phyloP scores from a whole-genome alignment of 2,797 vertebrate species.

The Tragelaphus oryx region DNA sequence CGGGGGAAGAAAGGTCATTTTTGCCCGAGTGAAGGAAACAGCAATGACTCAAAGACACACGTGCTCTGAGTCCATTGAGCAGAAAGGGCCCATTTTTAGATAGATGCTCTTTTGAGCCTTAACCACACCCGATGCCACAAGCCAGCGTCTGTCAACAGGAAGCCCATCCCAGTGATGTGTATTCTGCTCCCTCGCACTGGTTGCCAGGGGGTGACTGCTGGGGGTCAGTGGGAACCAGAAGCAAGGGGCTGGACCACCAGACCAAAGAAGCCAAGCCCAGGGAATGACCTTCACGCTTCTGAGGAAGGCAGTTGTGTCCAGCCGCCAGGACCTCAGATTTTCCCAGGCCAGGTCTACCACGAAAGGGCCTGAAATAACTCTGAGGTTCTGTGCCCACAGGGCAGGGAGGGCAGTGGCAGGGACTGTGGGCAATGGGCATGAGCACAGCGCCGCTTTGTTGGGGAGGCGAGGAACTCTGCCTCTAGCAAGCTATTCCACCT shows the following conservation, averaged over 20 bases:
- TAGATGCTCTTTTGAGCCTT: conserved; percentile 29
- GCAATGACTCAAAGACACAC: conserved; percentile 22
- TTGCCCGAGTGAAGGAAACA: not conserved
- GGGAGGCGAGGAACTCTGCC: not conserved
- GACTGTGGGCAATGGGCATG: not conserved
- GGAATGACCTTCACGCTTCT: conserved; percentile 53
- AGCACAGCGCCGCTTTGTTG: conserved; percentile 11
- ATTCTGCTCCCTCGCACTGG: not conserved
- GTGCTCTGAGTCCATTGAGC: not conserved
- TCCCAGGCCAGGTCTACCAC: conserved; percentile 57
- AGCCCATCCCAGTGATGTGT: conserved; percentile 9
- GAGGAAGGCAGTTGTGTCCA: conserved; percentile 47
- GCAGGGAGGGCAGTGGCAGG: not conserved
- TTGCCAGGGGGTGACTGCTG: not conserved
- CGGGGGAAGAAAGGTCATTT: not conserved
- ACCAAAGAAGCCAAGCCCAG: conserved; percentile 33
- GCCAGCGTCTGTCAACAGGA: conserved; percentile 59
- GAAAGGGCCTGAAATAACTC: conserved; percentile 54
- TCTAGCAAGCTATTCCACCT: not conserved
- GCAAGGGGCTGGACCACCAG: conserved; percentile 16
- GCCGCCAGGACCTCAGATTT: conserved; percentile 56
- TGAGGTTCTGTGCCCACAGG: conserved; percentile 36
- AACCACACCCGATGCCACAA: conserved; percentile 43
- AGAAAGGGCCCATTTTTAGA: conserved; percentile 52
- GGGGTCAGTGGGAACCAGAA: conserved; percentile 31